Base-by-base conservation (phyloP, 2,113 vertebrate genomes). In the Sisor rabdophorus region DNA sequence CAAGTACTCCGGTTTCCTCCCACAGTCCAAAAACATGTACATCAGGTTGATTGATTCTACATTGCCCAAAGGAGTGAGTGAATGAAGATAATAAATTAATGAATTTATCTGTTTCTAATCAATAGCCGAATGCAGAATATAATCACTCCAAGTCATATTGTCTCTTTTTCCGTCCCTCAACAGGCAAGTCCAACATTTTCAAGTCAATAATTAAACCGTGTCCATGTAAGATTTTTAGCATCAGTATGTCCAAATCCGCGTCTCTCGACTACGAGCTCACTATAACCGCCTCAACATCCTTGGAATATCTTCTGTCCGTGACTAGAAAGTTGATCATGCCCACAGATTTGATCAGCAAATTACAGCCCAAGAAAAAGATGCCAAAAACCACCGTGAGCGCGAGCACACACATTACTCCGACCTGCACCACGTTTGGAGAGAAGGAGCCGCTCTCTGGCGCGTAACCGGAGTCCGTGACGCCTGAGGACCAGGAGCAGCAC, bases 251-350 rank as follows among this genome's bases (percentile, higher is more conserved):
- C 40, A 20, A 20, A 28, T 68, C 20, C 19, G 3, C 20, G 60
- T 64, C 13, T 67, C 0, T 26, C 44, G 22, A 68, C 24, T 52
- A 94, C 0, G 93, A 90, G 17, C 91, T 92, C 77, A 93, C 92
- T 56, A 93, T 89, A 80, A 93, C 92, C 13, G 93, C 90, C 82
- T 95, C 93, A 24, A 90, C 92, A 79, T 95, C 93, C 71, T 94
- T 95, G 58, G 94, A 95, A 53, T 93, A 90, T 77, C 94, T 88
- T 47, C 93, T 89, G 7, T 95, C 94, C 84, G 93, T 94, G 28
- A 93, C 94, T 72, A 95, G 83, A 82, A 95, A 94, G 91, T 95
- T 94, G 84, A 95, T 92, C 93, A 95, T 95, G 2, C 94, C 93
- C 68, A 95, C 93, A 26, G 94, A 95, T 85, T 95, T 95, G 87